phyloP scores from a whole-genome alignment of 2,113 vertebrate species.

The Ceuthmochares aereus region DNA sequence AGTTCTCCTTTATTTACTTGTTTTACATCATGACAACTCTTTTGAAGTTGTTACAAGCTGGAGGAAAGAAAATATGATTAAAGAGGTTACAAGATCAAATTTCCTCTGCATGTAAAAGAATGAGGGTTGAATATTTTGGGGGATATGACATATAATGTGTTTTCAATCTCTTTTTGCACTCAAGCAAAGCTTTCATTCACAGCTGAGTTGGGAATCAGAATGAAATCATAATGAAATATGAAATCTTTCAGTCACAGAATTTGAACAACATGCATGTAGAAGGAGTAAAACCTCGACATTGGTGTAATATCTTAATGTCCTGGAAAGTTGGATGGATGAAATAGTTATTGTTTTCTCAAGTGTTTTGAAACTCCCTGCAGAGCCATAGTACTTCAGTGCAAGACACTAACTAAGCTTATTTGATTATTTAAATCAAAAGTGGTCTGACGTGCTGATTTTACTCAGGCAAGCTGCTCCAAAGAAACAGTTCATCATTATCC shows the following conservation, averaged over 20 bases:
- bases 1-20: background rate
- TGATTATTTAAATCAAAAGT: background rate
- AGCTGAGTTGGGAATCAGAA: background rate
- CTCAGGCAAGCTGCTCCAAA: background rate
- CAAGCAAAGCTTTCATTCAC: background rate
- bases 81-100: background rate
- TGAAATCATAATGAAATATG: background rate
- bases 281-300: background rate
- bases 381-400: background rate
- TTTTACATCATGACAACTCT: background rate
- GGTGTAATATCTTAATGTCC: background rate
- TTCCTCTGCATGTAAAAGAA: background rate
- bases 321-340: background rate
- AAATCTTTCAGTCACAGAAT: background rate
- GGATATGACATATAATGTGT: background rate
- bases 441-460: background rate
- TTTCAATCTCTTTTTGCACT: background rate
- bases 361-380: background rate
- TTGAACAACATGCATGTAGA: fast-evolving
- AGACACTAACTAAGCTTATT: background rate
- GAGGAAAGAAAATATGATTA: background rate
- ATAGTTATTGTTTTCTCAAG: background rate
- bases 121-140: background rate
- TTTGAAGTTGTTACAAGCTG: background rate
- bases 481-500: fast-evolving